Evolutionary conservation across 2,113 vertebrate genomes (phyloP).

Genomic region (Pseudorasbora parva): DNA sequence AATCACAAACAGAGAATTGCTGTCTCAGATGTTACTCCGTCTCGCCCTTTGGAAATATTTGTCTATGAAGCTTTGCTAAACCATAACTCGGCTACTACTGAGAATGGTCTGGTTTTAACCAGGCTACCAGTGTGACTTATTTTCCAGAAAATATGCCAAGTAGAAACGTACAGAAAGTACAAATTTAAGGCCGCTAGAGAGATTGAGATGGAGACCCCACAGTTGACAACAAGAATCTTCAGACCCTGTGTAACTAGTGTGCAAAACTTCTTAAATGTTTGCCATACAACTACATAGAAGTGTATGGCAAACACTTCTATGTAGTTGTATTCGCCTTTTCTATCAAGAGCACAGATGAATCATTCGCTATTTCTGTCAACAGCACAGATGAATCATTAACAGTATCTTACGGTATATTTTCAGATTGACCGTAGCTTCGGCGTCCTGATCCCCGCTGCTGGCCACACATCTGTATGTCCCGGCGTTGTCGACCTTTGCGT

Average conservation of each 20-base stretch:
- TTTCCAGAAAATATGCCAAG: neutral
- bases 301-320: too few relatives aligned
- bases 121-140: neutral
- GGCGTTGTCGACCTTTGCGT: constrained; percentile 85
- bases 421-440: constrained; percentile 90
- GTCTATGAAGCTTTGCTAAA: too few relatives aligned
- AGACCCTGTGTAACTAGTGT: neutral
- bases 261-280: neutral
- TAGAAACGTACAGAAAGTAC: neutral
- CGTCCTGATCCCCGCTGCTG: constrained; percentile 82
- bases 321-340: too few relatives aligned
- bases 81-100: too few relatives aligned
- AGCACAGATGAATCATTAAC: neutral
- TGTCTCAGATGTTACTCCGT: too few relatives aligned
- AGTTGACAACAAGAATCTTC: neutral
- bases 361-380: neutral
- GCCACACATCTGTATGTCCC: constrained; percentile 96
- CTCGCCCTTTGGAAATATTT: too few relatives aligned
- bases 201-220: neutral
- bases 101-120: too few relatives aligned
- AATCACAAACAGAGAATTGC: too few relatives aligned
- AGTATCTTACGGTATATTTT: constrained; percentile 92
- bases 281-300: too few relatives aligned
- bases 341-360: too few relatives aligned
- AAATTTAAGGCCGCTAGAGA: neutral